phyloP scores from a whole-genome alignment of 2,888 invertebrate genomes.

The Heliconius cydno region DNA sequence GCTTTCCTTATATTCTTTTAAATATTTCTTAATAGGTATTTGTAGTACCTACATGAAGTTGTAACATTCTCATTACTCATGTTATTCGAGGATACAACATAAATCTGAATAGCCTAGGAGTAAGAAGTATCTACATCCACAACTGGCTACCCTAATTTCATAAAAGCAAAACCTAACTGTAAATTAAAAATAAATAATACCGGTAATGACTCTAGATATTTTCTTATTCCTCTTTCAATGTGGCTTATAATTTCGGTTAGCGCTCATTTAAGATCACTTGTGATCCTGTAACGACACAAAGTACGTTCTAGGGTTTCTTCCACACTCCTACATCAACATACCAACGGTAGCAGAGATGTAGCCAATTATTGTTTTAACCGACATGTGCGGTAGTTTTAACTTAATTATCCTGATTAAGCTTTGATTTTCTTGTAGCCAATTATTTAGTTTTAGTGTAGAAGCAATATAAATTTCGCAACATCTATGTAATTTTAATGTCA shows the following conservation, averaged over 20 bases:
- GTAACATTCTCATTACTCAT: neutral
- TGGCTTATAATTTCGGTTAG: slow-evolving; percentile 78
- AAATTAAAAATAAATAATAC: neutral
- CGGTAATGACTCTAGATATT: slow-evolving; percentile 56
- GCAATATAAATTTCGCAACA: slow-evolving; percentile 50
- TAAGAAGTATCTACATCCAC: neutral
- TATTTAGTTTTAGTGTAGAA: slow-evolving; percentile 48
- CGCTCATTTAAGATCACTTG: slow-evolving; percentile 73
- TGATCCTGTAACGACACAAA: slow-evolving; percentile 66
- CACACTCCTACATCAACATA: slow-evolving; percentile 57
- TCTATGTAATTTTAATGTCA: slow-evolving; percentile 59
- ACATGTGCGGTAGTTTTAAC: slow-evolving; percentile 72
- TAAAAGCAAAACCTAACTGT: neutral
- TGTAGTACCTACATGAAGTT: neutral
- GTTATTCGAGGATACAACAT: neutral
- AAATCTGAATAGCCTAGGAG: neutral
- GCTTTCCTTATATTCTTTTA: neutral
- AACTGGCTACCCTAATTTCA: neutral
- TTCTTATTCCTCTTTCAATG: slow-evolving; percentile 60
- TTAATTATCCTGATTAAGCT: slow-evolving; percentile 45
- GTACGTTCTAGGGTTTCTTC: slow-evolving; percentile 68
- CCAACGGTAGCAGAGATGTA: slow-evolving; percentile 73
- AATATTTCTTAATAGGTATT: too few relatives aligned
- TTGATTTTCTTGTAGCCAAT: slow-evolving; percentile 48
- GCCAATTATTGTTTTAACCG: slow-evolving; percentile 70